phyloP scores from a whole-genome alignment of 1,140 invertebrate species.

The Macrocentrus cingulum region DNA sequence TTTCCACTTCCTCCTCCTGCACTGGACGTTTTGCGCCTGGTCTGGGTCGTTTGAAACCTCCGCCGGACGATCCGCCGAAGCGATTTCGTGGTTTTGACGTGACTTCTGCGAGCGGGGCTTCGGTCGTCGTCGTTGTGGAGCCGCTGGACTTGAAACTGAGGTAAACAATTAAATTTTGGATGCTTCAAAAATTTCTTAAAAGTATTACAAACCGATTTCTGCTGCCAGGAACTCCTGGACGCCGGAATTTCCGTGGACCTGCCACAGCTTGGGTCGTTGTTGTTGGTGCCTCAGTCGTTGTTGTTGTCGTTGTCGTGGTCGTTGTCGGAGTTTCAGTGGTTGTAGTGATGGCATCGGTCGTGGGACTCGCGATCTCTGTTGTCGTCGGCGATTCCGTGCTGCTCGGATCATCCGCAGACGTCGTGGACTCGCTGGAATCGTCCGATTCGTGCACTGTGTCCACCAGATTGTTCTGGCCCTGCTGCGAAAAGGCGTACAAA shows the following conservation, averaged over 20 bases:
- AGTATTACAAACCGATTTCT: constrained; percentile 45
- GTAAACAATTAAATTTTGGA: background rate
- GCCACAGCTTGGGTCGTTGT: constrained; percentile 40
- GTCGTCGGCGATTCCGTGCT: constrained; percentile 65
- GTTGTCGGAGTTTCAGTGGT: constrained; percentile 57
- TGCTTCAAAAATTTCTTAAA: background rate
- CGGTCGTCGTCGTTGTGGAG: constrained; percentile 38
- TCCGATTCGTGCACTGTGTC: constrained; percentile 44
- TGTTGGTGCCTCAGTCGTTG: constrained; percentile 51
- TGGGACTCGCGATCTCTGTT: constrained; percentile 61
- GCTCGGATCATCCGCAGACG: constrained; percentile 54
- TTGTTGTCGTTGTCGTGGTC: constrained; percentile 62
- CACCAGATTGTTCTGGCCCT: constrained; percentile 73
- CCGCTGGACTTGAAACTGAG: constrained; percentile 43
- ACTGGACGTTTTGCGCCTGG: constrained; percentile 40
- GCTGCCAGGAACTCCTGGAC: constrained; percentile 42
- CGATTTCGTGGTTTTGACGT: constrained; percentile 41
- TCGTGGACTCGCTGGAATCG: constrained; percentile 45
- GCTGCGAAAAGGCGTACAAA: constrained; percentile 72
- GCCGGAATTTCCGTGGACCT: constrained; percentile 54
- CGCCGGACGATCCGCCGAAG: constrained; percentile 37
- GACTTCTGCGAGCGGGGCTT: constrained; percentile 36
- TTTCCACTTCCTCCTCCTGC: constrained; percentile 45
- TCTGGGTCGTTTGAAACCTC: constrained; percentile 46
- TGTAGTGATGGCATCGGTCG: constrained; percentile 55